Evolutionary conservation across 2,797 vertebrate genomes (phyloP).

Genomic region (Balearica regulorum): DNA sequence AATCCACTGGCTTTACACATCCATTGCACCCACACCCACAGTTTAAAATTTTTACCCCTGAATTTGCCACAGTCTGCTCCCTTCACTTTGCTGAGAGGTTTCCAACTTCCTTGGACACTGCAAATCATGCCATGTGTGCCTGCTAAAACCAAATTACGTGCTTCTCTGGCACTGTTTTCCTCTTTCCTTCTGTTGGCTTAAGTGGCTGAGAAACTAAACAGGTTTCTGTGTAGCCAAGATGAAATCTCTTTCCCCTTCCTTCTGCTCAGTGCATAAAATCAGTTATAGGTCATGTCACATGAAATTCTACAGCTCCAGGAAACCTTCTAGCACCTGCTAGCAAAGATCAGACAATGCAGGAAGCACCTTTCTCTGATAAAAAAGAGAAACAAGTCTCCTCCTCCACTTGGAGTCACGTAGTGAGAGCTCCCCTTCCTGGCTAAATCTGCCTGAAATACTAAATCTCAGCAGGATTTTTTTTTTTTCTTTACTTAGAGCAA

Average conservation of each 20-base stretch:
- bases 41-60: background rate
- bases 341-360: background rate
- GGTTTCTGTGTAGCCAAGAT: background rate
- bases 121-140: background rate
- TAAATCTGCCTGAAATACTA: background rate
- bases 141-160: background rate
- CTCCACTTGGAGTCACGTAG: background rate
- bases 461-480: background rate
- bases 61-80: background rate
- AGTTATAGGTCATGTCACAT: background rate
- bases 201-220: background rate
- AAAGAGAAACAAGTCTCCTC: background rate
- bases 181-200: background rate
- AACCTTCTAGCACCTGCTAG: background rate
- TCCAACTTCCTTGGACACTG: background rate
- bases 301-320: background rate
- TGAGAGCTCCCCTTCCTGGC: conserved; percentile 39
- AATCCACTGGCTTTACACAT: background rate
- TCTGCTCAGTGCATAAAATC: background rate
- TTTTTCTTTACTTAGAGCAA: background rate
- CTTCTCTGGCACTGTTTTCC: background rate
- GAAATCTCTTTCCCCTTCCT: background rate
- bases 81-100: background rate
- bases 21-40: background rate
- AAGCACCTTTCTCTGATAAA: background rate